These are phyloP conservation scores for Naja naja DNA, from an alignment of 2,113 vertebrate species.

Conservation along the genomic window DNA sequence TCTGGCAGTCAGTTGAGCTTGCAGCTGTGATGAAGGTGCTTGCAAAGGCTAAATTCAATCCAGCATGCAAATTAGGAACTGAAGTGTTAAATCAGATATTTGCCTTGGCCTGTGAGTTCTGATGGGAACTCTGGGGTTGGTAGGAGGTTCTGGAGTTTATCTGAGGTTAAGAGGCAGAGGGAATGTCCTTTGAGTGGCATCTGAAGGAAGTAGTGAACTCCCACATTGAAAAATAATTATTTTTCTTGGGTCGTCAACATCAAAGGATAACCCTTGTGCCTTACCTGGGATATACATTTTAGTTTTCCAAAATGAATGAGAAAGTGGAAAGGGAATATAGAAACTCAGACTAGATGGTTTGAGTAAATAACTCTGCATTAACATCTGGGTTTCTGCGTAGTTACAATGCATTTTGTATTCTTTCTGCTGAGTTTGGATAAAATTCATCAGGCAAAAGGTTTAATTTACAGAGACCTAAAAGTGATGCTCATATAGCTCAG, in stretches of 20 bases:
- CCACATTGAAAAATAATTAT: neutral
- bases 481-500: neutral
- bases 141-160: conserved; percentile 22
- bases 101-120: conserved; percentile 44
- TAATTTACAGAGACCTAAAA: neutral
- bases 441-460: neutral
- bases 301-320: conserved; percentile 33
- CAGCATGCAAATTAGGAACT: conserved; percentile 40
- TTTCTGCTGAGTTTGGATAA: neutral
- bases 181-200: neutral
- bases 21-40: conserved; percentile 42
- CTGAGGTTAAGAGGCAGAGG: neutral
- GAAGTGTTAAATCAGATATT: conserved; percentile 61
- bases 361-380: neutral
- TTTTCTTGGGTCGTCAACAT: neutral
- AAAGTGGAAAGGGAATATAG: conserved; percentile 35
- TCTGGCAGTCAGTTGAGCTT: conserved; percentile 50
- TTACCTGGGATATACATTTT: conserved; percentile 42
- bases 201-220: neutral
- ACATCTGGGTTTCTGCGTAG: neutral
- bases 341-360: conserved; percentile 26
- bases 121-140: conserved; percentile 25
- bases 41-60: conserved; percentile 48
- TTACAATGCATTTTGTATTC: neutral
- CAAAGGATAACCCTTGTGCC: conserved; percentile 32